Base-by-base conservation (phyloP, 2,797 vertebrate genomes). In the Acanthopagrus latus region DNA sequence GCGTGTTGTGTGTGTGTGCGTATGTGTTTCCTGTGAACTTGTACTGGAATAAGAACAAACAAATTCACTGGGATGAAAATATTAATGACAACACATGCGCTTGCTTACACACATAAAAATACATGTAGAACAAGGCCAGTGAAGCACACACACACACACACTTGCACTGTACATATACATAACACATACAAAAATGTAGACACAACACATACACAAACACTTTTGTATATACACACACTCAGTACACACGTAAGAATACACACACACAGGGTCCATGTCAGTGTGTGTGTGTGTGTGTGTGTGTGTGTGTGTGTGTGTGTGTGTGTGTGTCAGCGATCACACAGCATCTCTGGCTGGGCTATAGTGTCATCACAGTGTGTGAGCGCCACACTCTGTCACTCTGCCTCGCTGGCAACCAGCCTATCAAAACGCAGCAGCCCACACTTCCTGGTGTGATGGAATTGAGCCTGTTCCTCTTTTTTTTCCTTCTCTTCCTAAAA, bases 351-450 rank as follows among this genome's bases (percentile, higher is more conserved):
- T 86, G 83, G 66, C 80, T 81, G 71, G 18, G 80, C 80, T 64
- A 63, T 73, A 72, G 87, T 86, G 81, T 86, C 85, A 87, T 87
- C 88, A 69, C 86, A 83, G 85, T 86, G 80, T 90, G 85, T 78
- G 87, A 91, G 87, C 76, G 63, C 86, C 87, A 88, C 90, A 83
- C 86, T 86, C 89, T 78, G 89, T 88, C 86, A 88, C 87, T 90
- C 86, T 86, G 88, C 83, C 78, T 88, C 9, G 48, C 83, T 95
- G 95, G 94, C 94, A 94, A 88, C 76, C 86, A 73, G 92, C 95
- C 95, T 96, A 95, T 95, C 95, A 94, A 74, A 92, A 90, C 56
- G 69, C 88, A 88, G 86, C 95, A 95, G 94, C 92, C 86, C 88
- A 82, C 93, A 85, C 84, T 88, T 92, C 91, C 86, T 88, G 85